phyloP scores from a whole-genome alignment of 2,797 vertebrate genomes.

The Helarctos malayanus region DNA sequence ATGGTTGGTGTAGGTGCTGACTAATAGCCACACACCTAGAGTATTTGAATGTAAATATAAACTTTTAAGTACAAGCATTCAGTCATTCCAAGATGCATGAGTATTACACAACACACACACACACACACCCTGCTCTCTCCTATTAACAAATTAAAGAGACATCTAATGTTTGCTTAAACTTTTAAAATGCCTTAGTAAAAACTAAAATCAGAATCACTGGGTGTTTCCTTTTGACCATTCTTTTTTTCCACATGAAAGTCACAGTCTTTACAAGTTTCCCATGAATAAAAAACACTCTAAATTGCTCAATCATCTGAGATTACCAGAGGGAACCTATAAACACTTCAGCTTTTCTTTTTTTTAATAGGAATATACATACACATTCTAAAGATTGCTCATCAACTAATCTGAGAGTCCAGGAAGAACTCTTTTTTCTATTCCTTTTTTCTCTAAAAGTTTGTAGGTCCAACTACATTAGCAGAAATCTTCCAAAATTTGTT shows the following conservation, averaged over 20 bases:
- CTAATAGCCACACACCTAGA: constrained; percentile 86
- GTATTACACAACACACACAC: constrained; percentile 70
- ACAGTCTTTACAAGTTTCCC: constrained; percentile 53
- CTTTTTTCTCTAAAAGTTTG: constrained; percentile 44
- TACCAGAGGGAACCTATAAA: constrained; percentile 48
- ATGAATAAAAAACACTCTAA: constrained; percentile 54
- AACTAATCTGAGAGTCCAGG: not conserved
- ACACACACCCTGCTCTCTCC: constrained; percentile 69
- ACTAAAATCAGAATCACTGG: constrained; percentile 69
- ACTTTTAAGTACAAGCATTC: constrained; percentile 69
- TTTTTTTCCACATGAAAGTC: constrained; percentile 59
- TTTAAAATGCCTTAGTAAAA: constrained; percentile 71
- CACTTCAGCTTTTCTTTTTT: not conserved
- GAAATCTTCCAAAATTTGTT: constrained; percentile 55
- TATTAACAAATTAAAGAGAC: constrained; percentile 61
- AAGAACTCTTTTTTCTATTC: constrained; percentile 59
- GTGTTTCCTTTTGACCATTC: constrained; percentile 74
- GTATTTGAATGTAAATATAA: constrained; percentile 77
- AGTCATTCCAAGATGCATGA: constrained; percentile 63
- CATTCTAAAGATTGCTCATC: constrained; percentile 23
- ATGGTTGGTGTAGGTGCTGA: constrained; percentile 85
- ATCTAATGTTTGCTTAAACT: constrained; percentile 76
- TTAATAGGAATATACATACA: not conserved
- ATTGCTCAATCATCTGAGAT: constrained; percentile 45
- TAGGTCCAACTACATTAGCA: not conserved